Evolutionary conservation across 2,113 vertebrate genomes (phyloP).

Genomic region (Tursiops truncatus): DNA sequence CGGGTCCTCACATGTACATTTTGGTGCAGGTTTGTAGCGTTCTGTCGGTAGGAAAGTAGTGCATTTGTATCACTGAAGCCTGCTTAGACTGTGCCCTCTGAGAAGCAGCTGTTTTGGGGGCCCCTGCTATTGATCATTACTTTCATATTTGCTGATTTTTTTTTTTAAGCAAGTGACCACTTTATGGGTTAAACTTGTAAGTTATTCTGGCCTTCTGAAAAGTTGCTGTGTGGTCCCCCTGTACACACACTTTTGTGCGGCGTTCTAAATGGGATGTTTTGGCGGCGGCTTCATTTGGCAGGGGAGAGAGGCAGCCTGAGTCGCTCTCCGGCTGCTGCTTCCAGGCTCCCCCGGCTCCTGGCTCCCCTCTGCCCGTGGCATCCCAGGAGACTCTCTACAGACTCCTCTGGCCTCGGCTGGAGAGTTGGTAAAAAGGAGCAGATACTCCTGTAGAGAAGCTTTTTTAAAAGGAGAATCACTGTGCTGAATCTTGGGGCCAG

Average conservation of each 20-base stretch:
- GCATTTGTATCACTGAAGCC: not conserved
- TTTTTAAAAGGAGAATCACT: not conserved
- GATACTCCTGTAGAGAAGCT: not conserved
- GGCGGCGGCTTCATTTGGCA: conserved; percentile 37
- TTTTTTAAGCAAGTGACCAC: not conserved
- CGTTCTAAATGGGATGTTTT: conserved; percentile 9
- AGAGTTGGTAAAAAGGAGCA: not conserved
- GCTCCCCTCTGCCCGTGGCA: not conserved
- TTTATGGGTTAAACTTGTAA: conserved; percentile 41
- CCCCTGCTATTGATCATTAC: not conserved
- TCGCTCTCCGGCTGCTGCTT: not conserved
- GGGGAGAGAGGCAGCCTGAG: not conserved
- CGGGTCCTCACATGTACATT: not conserved
- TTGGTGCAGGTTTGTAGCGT: not conserved
- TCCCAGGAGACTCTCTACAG: not conserved
- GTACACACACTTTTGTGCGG: not conserved
- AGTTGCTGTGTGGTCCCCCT: conserved; percentile 61
- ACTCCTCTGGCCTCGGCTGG: not conserved
- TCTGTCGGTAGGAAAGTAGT: not conserved
- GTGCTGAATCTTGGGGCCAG: not conserved
- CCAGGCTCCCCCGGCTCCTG: not conserved
- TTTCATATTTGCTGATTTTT: not conserved
- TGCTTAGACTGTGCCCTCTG: not conserved
- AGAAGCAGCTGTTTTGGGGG: not conserved
- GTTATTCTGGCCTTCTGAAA: not conserved